Conservation (phyloP, 2,113 vertebrate species). For the Neomonachus schauinslandi region DNA sequence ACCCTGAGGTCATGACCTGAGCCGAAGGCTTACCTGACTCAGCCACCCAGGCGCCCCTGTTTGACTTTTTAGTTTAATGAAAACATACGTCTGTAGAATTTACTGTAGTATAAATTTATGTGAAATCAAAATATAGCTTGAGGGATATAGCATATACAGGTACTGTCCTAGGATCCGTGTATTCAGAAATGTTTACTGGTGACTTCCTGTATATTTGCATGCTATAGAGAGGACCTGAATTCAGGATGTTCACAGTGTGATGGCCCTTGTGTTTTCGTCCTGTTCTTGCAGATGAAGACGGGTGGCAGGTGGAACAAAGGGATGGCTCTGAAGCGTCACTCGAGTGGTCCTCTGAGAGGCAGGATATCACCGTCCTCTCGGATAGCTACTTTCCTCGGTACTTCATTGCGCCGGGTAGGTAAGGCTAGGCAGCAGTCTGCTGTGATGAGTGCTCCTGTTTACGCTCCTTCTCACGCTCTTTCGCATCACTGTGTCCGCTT, state of each 20-base stretch:
- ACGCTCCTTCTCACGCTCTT: background rate
- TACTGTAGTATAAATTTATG: background rate
- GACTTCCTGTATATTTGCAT: background rate
- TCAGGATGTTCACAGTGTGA: background rate
- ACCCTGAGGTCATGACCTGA: no score
- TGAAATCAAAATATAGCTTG: background rate
- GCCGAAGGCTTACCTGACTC: background rate
- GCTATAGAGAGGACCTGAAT: background rate
- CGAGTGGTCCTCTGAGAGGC: conserved; percentile 90
- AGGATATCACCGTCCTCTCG: conserved; percentile 92
- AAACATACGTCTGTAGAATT: background rate
- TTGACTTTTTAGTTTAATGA: background rate
- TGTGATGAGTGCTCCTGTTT: background rate
- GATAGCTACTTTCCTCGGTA: conserved; percentile 97
- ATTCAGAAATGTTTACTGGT: background rate
- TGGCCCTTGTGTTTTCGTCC: background rate
- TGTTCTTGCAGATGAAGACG: conserved; percentile 88
- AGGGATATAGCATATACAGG: background rate
- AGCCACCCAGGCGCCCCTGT: background rate
- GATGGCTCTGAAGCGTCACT: conserved; percentile 90
- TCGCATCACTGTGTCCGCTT: conserved; percentile 52
- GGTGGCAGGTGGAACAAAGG: conserved; percentile 93
- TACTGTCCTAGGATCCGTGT: background rate
- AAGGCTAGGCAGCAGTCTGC: rapidly evolving
- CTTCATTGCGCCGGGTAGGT: conserved; percentile 95